These are phyloP conservation scores for Dryobota labecula DNA, from an alignment of 2,888 invertebrate genomes.

Conservation along the genomic window DNA sequence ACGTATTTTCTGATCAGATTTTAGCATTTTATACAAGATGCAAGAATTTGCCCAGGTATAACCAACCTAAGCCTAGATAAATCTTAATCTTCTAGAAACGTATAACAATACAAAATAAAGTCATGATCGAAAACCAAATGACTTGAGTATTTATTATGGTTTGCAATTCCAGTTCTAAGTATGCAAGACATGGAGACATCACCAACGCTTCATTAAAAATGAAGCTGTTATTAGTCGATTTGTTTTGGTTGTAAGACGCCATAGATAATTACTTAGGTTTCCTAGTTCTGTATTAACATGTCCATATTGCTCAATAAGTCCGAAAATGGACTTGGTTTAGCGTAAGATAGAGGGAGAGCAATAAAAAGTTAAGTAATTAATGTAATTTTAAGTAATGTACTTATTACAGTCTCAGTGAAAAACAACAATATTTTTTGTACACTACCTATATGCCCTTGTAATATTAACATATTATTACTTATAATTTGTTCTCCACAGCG, in stretches of 20 bases:
- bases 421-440: slow-evolving; percentile 75
- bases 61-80: background rate
- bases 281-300: slow-evolving; percentile 82
- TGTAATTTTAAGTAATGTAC: slow-evolving; percentile 81
- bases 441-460: slow-evolving; percentile 77
- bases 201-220: slow-evolving; percentile 54
- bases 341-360: slow-evolving; percentile 85
- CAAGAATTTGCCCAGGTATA: background rate
- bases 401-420: slow-evolving; percentile 79
- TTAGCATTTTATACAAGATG: slow-evolving; percentile 2
- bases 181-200: slow-evolving; percentile 22
- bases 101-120: slow-evolving; percentile 1
- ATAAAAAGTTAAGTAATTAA: slow-evolving; percentile 80
- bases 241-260: slow-evolving; percentile 62
- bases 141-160: slow-evolving; percentile 26
- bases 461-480: slow-evolving; percentile 74
- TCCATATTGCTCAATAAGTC: slow-evolving; percentile 90
- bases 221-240: slow-evolving; percentile 50
- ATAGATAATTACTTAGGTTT: slow-evolving; percentile 72
- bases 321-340: slow-evolving; percentile 83
- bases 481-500: slow-evolving; percentile 87
- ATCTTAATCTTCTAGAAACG: background rate
- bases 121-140: background rate
- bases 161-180: slow-evolving; percentile 32
- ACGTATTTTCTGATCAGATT: slow-evolving; percentile 10